These are phyloP conservation scores for Aplodontia rufa DNA, from an alignment of 2,113 vertebrate species.

Conservation along the genomic window DNA sequence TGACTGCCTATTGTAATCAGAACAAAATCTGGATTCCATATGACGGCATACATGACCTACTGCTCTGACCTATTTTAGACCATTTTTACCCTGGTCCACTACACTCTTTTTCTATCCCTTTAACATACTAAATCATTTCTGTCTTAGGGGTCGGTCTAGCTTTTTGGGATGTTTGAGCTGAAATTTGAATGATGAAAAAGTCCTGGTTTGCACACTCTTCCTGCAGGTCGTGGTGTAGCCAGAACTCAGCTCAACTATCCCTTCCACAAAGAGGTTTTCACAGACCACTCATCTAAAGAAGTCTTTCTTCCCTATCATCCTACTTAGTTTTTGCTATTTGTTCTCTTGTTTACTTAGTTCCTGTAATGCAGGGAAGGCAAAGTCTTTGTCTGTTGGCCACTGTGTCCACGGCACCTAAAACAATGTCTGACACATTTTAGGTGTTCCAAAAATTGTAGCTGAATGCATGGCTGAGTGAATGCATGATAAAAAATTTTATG, in stretches of 20 bases:
- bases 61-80: not conserved
- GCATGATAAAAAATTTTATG: conserved; percentile 16
- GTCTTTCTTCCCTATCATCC: not conserved
- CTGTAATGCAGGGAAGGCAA: not conserved
- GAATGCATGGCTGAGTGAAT: conserved; percentile 19
- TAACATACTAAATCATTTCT: not conserved
- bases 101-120: not conserved
- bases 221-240: not conserved
- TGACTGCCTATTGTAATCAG: not conserved
- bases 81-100: not conserved
- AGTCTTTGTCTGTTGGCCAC: not conserved
- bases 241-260: not conserved
- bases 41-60: not conserved
- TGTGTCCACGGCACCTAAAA: not conserved
- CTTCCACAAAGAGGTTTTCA: not conserved
- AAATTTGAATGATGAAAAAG: conserved; percentile 13
- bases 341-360: not conserved
- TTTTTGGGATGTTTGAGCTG: not conserved
- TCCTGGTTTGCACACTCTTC: not conserved
- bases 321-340: not conserved
- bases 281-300: not conserved
- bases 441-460: not conserved
- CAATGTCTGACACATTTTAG: not conserved
- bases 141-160: not conserved
- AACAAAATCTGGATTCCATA: not conserved